Evolutionary conservation across 2,113 vertebrate genomes (phyloP).

Genomic region (Nansenia antarctica): DNA sequence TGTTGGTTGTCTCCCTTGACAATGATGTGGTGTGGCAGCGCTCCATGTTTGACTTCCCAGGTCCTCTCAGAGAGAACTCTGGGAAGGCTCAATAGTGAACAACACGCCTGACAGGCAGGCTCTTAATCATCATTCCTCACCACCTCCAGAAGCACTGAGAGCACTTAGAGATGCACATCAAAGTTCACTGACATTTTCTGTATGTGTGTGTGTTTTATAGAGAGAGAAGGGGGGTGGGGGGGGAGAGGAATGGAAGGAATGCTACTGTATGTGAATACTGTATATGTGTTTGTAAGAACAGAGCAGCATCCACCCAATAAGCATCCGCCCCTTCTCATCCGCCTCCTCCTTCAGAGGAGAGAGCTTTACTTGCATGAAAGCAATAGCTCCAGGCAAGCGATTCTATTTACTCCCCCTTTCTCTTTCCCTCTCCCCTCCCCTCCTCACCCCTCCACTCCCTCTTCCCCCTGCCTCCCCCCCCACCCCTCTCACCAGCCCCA

Average conservation of each 20-base stretch:
- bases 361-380: conserved; percentile 66
- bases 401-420: conserved; percentile 52
- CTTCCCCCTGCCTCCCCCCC: not conserved
- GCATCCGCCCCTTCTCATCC: conserved; percentile 42
- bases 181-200: conserved; percentile 32
- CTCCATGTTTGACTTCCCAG: not conserved
- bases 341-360: conserved; percentile 41
- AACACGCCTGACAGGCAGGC: conserved; percentile 47
- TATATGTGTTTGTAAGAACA: conserved; percentile 28
- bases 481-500: conserved; percentile 37
- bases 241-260: not conserved
- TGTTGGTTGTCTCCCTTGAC: not conserved
- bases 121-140: conserved; percentile 25
- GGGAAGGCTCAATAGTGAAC: conserved; percentile 46
- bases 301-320: conserved; percentile 26
- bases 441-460: not conserved
- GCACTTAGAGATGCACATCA: conserved; percentile 35
- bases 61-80: conserved; percentile 29
- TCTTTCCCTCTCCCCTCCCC: conserved; percentile 33
- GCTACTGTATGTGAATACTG: not conserved
- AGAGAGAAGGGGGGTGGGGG: not conserved
- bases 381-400: conserved; percentile 46
- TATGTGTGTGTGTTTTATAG: not conserved
- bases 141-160: conserved; percentile 27
- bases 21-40: not conserved